These are phyloP conservation scores for Crocidura indochinensis DNA, from an alignment of 2,797 vertebrate genomes.

Conservation along the genomic window DNA sequence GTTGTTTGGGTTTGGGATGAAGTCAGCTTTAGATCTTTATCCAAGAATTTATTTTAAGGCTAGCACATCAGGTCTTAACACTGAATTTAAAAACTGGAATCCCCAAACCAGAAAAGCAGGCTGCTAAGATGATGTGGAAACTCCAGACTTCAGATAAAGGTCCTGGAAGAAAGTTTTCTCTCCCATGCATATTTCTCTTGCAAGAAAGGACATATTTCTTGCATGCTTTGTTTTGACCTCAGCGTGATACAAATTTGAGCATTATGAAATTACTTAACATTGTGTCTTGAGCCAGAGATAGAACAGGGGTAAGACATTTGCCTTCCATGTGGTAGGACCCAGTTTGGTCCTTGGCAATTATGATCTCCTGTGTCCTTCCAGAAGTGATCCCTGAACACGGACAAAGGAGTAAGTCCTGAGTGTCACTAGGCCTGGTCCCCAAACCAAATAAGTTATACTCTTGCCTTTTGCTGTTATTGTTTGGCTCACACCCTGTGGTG, in stretches of 20 bases:
- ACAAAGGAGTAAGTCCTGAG: too few relatives aligned
- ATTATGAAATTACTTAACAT: constrained; percentile 32
- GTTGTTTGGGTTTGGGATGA: constrained; percentile 66
- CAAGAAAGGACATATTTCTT: not conserved
- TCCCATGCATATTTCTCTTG: not conserved
- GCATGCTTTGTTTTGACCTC: not conserved
- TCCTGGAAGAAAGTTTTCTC: not conserved
- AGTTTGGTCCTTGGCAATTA: too few relatives aligned
- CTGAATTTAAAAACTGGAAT: not conserved
- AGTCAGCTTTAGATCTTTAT: constrained; percentile 58
- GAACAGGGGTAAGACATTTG: too few relatives aligned
- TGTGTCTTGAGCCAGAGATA: too few relatives aligned
- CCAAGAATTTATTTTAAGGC: constrained; percentile 59
- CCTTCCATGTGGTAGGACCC: too few relatives aligned
- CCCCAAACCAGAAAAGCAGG: constrained; percentile 57
- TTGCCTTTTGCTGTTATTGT: not conserved
- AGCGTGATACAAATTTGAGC: not conserved
- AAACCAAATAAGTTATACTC: not conserved
- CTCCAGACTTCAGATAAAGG: not conserved
- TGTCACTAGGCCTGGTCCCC: too few relatives aligned
- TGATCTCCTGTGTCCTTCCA: too few relatives aligned
- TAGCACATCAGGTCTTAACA: constrained; percentile 1
- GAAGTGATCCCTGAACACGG: too few relatives aligned
- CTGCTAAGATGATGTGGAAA: not conserved
- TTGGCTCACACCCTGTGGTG: too few relatives aligned